Percentiles rank a stretch among this genome's conserved stretches.
Evolutionary conservation across 2,113 vertebrate species (phyloP).

Genomic region (Junco hyemalis): DNA sequence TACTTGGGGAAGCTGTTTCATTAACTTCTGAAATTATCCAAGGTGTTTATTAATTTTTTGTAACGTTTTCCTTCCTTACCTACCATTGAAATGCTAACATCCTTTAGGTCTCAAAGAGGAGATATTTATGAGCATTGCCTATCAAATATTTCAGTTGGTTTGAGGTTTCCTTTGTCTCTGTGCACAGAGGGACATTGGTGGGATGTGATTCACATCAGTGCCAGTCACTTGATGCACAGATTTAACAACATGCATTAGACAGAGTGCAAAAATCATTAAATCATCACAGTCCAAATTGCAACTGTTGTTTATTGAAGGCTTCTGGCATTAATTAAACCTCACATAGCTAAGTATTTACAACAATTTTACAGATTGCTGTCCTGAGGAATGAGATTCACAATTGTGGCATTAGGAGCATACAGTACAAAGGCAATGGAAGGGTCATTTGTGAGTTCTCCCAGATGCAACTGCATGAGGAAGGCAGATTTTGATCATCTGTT

Average conservation of each 20-base stretch:
- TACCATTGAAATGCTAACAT: fast-evolving
- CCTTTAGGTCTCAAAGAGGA: not conserved
- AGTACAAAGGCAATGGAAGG: not conserved
- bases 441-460: not conserved
- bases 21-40: not conserved
- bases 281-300: slow-evolving; percentile 9
- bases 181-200: not conserved
- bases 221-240: not conserved
- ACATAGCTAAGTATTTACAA: not conserved
- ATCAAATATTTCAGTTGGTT: not conserved
- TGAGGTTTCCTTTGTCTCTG: not conserved
- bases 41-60: fast-evolving
- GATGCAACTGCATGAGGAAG: not conserved
- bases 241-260: slow-evolving; percentile 9
- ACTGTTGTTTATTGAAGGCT: slow-evolving; percentile 20
- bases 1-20: not conserved
- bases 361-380: not conserved
- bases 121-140: not conserved
- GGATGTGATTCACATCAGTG: not conserved
- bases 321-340: slow-evolving; percentile 53
- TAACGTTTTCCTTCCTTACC: not conserved
- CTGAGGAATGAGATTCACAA: not conserved
- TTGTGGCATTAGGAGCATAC: not conserved
- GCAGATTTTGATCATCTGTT: not conserved
- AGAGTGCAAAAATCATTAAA: slow-evolving; percentile 19